phyloP scores from a whole-genome alignment of 2,797 vertebrate species.

The Buceros bicornis region DNA sequence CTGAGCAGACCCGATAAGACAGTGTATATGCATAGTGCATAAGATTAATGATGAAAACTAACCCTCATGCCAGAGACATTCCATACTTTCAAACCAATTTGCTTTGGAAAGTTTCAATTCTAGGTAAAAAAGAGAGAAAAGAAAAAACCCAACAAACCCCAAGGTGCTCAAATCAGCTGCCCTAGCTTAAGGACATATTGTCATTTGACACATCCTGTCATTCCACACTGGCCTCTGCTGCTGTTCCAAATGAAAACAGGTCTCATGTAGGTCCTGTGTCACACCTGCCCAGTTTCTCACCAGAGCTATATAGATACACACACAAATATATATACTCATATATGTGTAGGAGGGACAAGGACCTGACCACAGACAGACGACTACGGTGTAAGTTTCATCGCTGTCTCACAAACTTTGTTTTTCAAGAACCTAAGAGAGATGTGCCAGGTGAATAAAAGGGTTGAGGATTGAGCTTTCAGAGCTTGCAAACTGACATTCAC shows the following conservation, averaged over 20 bases:
- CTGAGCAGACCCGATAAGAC: neutral
- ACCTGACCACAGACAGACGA: neutral
- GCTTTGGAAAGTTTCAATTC: neutral
- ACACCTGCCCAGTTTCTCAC: neutral
- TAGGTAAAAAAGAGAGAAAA: neutral
- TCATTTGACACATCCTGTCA: neutral
- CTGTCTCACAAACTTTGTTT: neutral
- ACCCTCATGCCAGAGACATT: neutral
- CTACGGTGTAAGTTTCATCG: neutral
- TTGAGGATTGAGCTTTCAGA: neutral
- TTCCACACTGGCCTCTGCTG: neutral
- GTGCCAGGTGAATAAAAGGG: neutral
- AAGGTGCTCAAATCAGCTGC: neutral
- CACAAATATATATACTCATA: accelerated
- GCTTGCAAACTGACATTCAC: neutral
- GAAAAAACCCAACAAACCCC: too few species aligned
- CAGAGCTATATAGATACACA: neutral
- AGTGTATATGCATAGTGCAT: accelerated
- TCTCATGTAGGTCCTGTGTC: neutral
- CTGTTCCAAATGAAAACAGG: neutral
- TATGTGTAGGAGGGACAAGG: neutral
- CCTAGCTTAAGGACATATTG: neutral
- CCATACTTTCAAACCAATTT: neutral
- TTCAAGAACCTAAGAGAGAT: neutral
- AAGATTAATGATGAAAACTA: neutral